Evolutionary conservation across 2,113 vertebrate species (phyloP).

Genomic region (Salvelinus alpinus): DNA sequence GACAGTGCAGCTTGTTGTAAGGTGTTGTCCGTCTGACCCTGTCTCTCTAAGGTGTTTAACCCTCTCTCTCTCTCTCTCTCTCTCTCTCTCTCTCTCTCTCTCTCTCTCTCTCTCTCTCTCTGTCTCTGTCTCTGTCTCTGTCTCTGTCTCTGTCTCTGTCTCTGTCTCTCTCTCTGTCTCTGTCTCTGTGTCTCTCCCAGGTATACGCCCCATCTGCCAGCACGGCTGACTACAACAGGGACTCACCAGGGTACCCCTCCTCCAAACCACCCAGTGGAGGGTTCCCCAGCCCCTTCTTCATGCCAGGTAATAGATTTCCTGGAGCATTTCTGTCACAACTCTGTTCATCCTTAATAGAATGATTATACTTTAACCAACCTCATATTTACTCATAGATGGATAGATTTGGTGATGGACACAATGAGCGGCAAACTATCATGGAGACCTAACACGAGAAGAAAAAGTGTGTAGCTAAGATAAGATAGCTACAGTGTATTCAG

Average conservation of each 20-base stretch:
- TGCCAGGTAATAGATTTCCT: slow-evolving; percentile 83
- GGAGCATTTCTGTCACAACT: background rate
- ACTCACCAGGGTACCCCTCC: slow-evolving; percentile 91
- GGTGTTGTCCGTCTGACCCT: background rate
- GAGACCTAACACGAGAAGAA: too few relatives aligned
- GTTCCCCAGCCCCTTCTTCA: slow-evolving; percentile 95
- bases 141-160: background rate
- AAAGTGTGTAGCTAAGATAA: too few relatives aligned
- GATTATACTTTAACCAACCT: too few relatives aligned
- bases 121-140: slow-evolving; percentile 4
- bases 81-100: slow-evolving; percentile 10
- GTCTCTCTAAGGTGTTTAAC: background rate
- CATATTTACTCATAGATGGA: too few relatives aligned
- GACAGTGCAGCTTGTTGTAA: background rate
- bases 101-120: too few relatives aligned
- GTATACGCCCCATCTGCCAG: slow-evolving; percentile 96
- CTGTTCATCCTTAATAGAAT: too few relatives aligned
- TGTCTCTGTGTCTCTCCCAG: slow-evolving; percentile 64
- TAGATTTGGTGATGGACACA: too few relatives aligned
- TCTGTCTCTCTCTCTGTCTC: background rate
- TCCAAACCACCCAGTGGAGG: slow-evolving; percentile 90
- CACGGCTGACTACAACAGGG: slow-evolving; percentile 95
- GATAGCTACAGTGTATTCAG: too few relatives aligned
- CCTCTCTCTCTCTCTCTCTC: background rate
- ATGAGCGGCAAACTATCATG: too few relatives aligned